These are phyloP conservation scores for Planococcus citri DNA, from an alignment of 1,140 invertebrate genomes.

Conservation along the genomic window DNA sequence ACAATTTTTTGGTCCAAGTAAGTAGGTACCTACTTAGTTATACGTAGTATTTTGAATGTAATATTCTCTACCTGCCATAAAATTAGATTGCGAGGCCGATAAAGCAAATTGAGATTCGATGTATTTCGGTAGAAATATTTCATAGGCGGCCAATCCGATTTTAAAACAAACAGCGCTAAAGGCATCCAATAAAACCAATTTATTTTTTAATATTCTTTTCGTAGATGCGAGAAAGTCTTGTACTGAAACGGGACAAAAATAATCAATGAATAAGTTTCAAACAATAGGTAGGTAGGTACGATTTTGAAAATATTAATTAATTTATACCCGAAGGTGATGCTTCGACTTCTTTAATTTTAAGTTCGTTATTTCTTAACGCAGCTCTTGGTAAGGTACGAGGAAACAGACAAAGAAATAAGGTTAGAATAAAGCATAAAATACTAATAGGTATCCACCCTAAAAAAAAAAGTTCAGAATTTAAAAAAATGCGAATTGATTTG, in stretches of 20 bases:
- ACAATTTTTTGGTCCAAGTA: not conserved
- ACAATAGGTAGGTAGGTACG: not conserved
- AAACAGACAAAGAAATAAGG: slow-evolving; percentile 14
- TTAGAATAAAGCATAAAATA: slow-evolving; percentile 16
- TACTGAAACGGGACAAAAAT: not conserved
- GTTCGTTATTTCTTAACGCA: slow-evolving; percentile 16
- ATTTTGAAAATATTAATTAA: not conserved
- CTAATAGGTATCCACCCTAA: slow-evolving; percentile 28
- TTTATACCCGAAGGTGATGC: slow-evolving; percentile 27
- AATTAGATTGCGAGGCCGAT: slow-evolving; percentile 35
- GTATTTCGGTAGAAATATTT: slow-evolving; percentile 33
- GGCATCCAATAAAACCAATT: slow-evolving; percentile 21
- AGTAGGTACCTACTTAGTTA: not conserved
- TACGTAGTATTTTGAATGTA: not conserved
- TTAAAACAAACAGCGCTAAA: slow-evolving; percentile 21
- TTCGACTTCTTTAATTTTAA: slow-evolving; percentile 25
- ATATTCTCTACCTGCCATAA: slow-evolving; percentile 30
- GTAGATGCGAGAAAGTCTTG: slow-evolving; percentile 22
- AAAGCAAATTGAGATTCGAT: slow-evolving; percentile 44
- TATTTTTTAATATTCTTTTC: slow-evolving; percentile 22
- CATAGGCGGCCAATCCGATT: slow-evolving; percentile 15
- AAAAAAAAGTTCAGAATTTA: slow-evolving; percentile 15
- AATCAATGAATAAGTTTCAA: not conserved
- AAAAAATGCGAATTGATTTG: no score
- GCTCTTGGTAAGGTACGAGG: slow-evolving; percentile 26